Base-by-base conservation (phyloP, 1,140 invertebrate genomes). In the Micrasema minimum region DNA sequence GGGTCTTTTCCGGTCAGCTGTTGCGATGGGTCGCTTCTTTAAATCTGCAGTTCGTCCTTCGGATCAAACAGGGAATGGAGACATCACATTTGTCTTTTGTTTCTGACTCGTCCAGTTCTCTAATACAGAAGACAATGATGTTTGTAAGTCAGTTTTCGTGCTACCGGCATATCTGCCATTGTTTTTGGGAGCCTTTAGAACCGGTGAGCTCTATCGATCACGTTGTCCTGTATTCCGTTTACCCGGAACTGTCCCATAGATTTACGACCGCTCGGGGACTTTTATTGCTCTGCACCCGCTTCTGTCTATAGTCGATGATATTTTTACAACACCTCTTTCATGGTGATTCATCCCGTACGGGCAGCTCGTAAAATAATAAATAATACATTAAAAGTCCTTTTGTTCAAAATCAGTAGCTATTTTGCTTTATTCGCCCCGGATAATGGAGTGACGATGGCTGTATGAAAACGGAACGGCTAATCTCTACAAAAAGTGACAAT, bases 301-400 rank as follows among this genome's bases (percentile, higher is more conserved):
- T 48, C 59, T 14, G 37, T 53, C 41, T 41, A 35, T 43, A 20
- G n/a, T 20, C 26, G 55, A 51, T 61, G 65, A 72, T 65, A 41
- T 31, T 67, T 45, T 41, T 43, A 55, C 57, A 48, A 16, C 50
- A 38, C 50, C 65, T 67, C 50, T 67, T 66, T 50, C 48, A 66
- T 12, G 26, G 48, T 41, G 65, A 55, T 55, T 53, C 46, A 48
- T 37, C 65, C n/a, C 14, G 38, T 46, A 35, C 23, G 20, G 20
- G 43, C 16, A 55, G 51, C 53, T 71, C 50, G 68, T 71, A 74
- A 74, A 74, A 74, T 71, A 74, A 74, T 74, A 74, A 71, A 74
- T 74, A 70, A 73, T 57, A 62, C 72, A 74, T 74, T 74, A 74
- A 62, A 65, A 68, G 37, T 46, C 38, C 37, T 22, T 53, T 74